Evolutionary conservation across 2,113 vertebrate species (phyloP).

Genomic region (Peromyscus maniculatus): DNA sequence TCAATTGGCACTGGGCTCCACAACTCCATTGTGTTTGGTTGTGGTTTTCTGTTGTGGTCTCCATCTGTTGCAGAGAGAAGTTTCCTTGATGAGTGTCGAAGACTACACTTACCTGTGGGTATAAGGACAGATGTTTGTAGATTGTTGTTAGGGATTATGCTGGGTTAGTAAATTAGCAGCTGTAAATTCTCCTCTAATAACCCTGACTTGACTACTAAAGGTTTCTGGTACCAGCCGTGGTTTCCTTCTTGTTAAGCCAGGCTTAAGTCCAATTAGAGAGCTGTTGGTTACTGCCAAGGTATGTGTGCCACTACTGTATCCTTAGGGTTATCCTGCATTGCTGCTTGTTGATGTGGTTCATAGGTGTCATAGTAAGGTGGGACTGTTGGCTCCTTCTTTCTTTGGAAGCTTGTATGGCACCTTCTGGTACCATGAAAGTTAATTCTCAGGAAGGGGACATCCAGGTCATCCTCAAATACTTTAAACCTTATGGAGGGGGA

Average conservation of each 20-base stretch:
- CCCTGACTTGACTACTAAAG: not conserved
- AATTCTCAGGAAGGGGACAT: not conserved
- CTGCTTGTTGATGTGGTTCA: not conserved
- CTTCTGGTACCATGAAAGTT: not conserved
- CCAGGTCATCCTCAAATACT: not conserved
- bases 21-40: not conserved
- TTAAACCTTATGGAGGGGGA: not conserved
- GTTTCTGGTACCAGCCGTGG: not conserved
- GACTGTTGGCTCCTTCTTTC: not conserved
- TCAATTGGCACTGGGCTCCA: not conserved
- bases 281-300: not conserved
- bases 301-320: not conserved
- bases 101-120: not conserved
- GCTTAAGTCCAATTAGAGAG: not conserved
- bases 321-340: not conserved
- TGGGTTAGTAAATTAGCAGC: not conserved
- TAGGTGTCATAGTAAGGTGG: not conserved
- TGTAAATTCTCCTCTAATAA: not conserved
- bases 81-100: not conserved
- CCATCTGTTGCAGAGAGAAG: not conserved
- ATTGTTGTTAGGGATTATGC: not conserved
- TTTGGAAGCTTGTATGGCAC: not conserved
- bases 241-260: not conserved
- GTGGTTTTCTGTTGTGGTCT: not conserved
- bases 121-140: not conserved